Evolutionary conservation across 2,113 vertebrate genomes (phyloP), one percentile per base, ranked within the genome.

Genomic region (Hypanus sabinus): DNA sequence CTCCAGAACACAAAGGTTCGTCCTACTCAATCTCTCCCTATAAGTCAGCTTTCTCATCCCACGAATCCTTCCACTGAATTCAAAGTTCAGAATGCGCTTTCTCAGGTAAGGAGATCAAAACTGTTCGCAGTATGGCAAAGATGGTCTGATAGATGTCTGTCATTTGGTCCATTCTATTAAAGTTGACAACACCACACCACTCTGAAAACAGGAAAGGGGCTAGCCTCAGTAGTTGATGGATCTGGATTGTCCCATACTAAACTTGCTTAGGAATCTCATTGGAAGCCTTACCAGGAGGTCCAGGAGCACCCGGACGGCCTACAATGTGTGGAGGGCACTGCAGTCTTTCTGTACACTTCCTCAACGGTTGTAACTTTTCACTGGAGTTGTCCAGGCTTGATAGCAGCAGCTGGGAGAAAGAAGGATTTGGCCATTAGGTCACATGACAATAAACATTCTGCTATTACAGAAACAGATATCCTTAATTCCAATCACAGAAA

Each of bases 361-460:
- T 96, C 24, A 94, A 57, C 92, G 96, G 95, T 16, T 95, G 95
- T 30, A 95, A 96, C 81, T 97, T 97, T 83, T 97, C 94, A 94
- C 96, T 97, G 94, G 96, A 96, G 94, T 96, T 97, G 24, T 95
- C 96, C 94, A 96, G 94, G 73, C 94, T 95, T 76, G 95, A 93
- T 16, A 95, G 93, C 33, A 94, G 79, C n/a, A 94, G 92, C 95
- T 95, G 65, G 20, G 90, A 83, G 38, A 33, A 83, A 77, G 27
- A 70, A 79, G 46, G 60, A n/a, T 65, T 90, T n/a, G 16, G 10
- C 55, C 33, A 36, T 68, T 68, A 90, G 62, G 30, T 36, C 62
- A 55, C 33, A 22, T 55, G 46, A 22, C 11, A 93, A 73, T 46
- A 33, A 24, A 93, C 14, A 73, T 16, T 27, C 62, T 30, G 14